Base-by-base conservation (phyloP, 2,888 invertebrate genomes). In the Boloria selene region DNA sequence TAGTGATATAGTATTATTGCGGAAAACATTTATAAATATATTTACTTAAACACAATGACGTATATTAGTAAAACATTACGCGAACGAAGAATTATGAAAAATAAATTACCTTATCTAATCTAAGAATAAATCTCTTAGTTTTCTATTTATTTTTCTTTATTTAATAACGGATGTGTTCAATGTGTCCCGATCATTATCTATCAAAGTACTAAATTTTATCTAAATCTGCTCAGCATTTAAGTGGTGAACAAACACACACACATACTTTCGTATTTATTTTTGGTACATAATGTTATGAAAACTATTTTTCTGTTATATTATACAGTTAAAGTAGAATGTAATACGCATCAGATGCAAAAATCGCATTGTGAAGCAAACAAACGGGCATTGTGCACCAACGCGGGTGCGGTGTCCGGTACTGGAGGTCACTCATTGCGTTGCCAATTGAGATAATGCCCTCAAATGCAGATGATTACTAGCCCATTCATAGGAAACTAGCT, bases 381-480 rank as follows among this genome's bases (percentile, higher is more conserved):
- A 84, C 82, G 79, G 74, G 77, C 78, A 84, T 84, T 86, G 79
- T 80, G 71, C 77, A 77, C 72, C 70, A 74, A 74, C 75, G 75
- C 87, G 87, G 88, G 90, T 81, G 91, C 89, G 89, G 89, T 84
- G 88, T 87, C 88, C 89, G 89, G 84, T 79, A 26, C 71, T 76
- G 77, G 86, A 89, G 86, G 87, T 82, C 87, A 85, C 83, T 86
- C 89, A 89, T 85, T 90, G 87, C 86, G 84, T 83, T 84, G 87
- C 85, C 91, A 91, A 92, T 92, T 91, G 90, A 91, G 86, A 87
- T 90, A 91, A 92, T 90, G 82, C 85, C 83, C 81, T 83, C 87
- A 88, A 89, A 90, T 89, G 89, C 88, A 90, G 83, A 90, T 90
- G 86, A 91, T 91, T 90, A 90, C 90, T 86, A 85, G 83, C 83